Conservation (phyloP, 1,140 invertebrate species). For the Mesaphorura yosii region DNA sequence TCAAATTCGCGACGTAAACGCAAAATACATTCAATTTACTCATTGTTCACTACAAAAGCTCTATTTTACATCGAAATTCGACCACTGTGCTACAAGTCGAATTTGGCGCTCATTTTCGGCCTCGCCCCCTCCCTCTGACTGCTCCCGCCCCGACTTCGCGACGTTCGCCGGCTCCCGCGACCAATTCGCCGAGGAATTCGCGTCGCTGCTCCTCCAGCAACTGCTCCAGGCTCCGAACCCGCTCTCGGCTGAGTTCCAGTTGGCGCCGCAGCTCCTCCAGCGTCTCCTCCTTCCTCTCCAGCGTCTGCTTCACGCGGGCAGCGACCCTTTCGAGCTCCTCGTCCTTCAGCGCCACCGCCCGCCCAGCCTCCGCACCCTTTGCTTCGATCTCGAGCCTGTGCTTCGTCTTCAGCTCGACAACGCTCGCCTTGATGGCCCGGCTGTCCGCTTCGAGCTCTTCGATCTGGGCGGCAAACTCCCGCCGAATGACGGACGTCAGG, state of each 20-base stretch:
- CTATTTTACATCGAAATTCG: no score
- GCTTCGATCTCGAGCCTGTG: constrained; percentile 29
- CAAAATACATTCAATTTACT: no score
- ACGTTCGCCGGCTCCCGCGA: no score
- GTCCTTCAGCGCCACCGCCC: constrained; percentile 27
- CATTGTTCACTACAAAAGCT: no score
- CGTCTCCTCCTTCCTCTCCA: constrained; percentile 61
- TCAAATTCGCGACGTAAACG: no score
- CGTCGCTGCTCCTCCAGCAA: constrained; percentile 61
- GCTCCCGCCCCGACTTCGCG: no score
- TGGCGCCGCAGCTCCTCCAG: constrained; percentile 56
- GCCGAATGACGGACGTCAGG: constrained; percentile 30
- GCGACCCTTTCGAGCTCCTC: constrained; percentile 26
- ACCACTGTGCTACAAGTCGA: no score
- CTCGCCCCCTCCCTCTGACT: no score
- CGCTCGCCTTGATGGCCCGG: constrained; percentile 15
- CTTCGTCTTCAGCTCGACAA: constrained; percentile 27
- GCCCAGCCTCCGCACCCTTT: constrained; percentile 29
- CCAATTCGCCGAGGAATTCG: no score
- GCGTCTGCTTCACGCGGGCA: constrained; percentile 59
- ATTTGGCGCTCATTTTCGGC: no score
- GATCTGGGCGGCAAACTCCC: constrained; percentile 30
- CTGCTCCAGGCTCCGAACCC: constrained; percentile 59
- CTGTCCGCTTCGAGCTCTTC: constrained; percentile 30
- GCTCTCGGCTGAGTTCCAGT: constrained; percentile 51